Percentiles rank a stretch among this genome's conserved stretches.
phyloP scores from a whole-genome alignment of 2,113 vertebrate genomes.

The Centrocercus urophasianus region DNA sequence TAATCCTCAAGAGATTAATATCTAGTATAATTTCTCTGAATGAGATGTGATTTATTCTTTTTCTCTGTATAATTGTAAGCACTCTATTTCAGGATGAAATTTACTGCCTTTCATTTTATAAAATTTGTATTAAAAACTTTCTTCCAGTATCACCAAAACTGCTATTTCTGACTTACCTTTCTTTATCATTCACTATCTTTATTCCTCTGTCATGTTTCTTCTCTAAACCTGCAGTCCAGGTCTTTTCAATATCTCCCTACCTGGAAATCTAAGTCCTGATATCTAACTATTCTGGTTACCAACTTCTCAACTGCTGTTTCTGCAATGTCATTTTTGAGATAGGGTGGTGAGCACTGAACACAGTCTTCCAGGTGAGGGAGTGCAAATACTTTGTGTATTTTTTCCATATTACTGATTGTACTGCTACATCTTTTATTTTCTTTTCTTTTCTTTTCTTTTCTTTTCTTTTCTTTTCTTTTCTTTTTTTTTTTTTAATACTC shows the following conservation, averaged over 20 bases:
- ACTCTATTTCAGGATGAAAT: neutral
- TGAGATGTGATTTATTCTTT: neutral
- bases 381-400: constrained; percentile 24
- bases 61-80: neutral
- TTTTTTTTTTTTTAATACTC: neutral
- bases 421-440: neutral
- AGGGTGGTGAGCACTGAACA: constrained; percentile 63
- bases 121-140: constrained; percentile 9
- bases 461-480: neutral
- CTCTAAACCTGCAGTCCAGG: constrained; percentile 49
- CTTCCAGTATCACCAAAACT: neutral
- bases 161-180: constrained; percentile 19
- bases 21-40: neutral
- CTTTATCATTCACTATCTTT: constrained; percentile 58
- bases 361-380: constrained; percentile 66
- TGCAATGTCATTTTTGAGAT: constrained; percentile 66
- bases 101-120: constrained; percentile 1
- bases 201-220: constrained; percentile 63
- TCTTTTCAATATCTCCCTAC: constrained; percentile 64
- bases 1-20: neutral
- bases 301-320: constrained; percentile 64
- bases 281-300: constrained; percentile 38
- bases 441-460: neutral
- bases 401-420: neutral
- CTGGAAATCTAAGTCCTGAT: constrained; percentile 58